A percentile compares a stretch with the other conserved stretches of the same genome.
phyloP scores from a whole-genome alignment of 2,888 invertebrate species.

The Tridacna gigas region DNA sequence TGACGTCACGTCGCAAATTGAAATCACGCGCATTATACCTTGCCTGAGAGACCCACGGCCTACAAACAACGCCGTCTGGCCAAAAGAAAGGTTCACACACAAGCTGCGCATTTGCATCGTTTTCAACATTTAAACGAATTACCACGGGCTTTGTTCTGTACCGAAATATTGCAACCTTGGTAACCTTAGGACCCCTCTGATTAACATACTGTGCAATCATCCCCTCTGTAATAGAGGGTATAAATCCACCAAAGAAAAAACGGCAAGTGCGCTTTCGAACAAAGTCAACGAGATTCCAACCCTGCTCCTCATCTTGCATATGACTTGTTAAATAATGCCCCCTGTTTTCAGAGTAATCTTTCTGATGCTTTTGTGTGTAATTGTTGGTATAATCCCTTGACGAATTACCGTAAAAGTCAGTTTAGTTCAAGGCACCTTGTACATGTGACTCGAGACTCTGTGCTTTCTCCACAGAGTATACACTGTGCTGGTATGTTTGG shows the following conservation, averaged over 20 bases:
- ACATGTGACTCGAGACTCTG: no score
- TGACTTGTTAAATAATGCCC: neutral
- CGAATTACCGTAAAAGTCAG: no score
- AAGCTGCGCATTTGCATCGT: neutral
- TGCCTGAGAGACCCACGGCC: neutral
- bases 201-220: neutral
- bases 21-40: neutral
- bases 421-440: no score
- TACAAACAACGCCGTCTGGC: constrained; percentile 10
- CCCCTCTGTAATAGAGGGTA: neutral
- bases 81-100: neutral
- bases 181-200: neutral
- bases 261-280: neutral
- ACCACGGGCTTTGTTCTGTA: constrained; percentile 1
- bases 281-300: neutral
- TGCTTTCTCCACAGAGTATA: no score
- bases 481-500: no score
- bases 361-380: no score
- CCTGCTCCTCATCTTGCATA: neutral
- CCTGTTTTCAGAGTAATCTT: neutral
- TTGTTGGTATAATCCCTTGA: no score
- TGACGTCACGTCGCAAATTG: neutral
- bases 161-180: neutral
- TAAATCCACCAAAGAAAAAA: neutral
- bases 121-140: neutral